These are phyloP conservation scores for Apamea epomidion DNA, from an alignment of 2,888 invertebrate genomes.

Conservation along the genomic window DNA sequence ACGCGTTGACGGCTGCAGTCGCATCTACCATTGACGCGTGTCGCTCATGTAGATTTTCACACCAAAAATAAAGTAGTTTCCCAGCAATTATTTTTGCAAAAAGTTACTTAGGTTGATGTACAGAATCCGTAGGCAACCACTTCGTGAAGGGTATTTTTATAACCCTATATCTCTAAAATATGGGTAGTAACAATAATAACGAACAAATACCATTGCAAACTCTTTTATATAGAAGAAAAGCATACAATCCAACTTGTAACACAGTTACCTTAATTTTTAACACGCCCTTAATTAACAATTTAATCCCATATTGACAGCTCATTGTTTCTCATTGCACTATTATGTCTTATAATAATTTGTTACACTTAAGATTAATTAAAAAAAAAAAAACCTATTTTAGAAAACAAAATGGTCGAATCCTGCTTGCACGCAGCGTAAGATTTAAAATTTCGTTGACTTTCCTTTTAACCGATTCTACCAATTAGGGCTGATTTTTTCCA, in stretches of 20 bases:
- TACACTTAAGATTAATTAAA: conserved; percentile 12
- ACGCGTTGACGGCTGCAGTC: too few species aligned
- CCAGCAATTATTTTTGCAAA: too few species aligned
- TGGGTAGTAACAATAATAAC: conserved; percentile 33
- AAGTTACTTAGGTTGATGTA: too few species aligned
- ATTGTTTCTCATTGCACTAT: conserved; percentile 53
- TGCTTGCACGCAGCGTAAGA: neutral
- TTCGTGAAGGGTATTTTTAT: neutral
- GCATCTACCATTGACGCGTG: too few species aligned
- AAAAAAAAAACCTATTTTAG: neutral
- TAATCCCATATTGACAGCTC: conserved; percentile 14
- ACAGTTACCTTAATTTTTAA: conserved; percentile 61
- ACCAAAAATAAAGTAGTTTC: too few species aligned
- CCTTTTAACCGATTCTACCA: neutral
- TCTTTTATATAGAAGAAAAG: conserved; percentile 79
- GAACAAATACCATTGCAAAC: conserved; percentile 72
- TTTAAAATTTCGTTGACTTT: conserved; percentile 27
- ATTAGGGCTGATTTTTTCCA: too few species aligned
- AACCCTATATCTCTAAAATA: neutral
- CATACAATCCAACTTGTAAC: conserved; percentile 77
- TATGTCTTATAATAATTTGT: conserved; percentile 25
- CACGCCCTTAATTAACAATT: conserved; percentile 48
- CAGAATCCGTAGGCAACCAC: neutral
- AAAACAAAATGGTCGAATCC: neutral
- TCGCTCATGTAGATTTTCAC: too few species aligned